These are phyloP conservation scores for Cheirogaleus major DNA, from an alignment of 2,797 vertebrate species.

Conservation along the genomic window DNA sequence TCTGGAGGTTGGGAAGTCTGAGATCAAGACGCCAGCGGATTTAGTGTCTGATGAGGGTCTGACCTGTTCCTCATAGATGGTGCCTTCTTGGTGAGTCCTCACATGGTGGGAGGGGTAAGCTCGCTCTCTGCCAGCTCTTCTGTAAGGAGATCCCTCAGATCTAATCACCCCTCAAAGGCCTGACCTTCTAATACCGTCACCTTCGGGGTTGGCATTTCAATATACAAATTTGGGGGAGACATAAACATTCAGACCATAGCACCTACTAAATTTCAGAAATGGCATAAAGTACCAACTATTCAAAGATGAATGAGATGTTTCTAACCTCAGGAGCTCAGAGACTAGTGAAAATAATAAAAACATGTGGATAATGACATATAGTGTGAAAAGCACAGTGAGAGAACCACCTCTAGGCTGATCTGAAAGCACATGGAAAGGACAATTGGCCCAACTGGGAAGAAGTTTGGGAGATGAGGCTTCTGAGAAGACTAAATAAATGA, in stretches of 20 bases:
- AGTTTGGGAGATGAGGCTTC: background rate
- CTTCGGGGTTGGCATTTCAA: background rate
- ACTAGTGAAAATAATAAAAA: background rate
- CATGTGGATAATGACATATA: background rate
- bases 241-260: background rate
- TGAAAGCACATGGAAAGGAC: background rate
- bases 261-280: background rate
- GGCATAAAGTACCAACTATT: background rate
- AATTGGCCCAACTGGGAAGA: background rate
- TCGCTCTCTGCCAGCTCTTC: background rate
- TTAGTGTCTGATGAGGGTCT: no score
- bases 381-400: background rate
- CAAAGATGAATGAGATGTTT: background rate
- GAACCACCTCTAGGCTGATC: background rate
- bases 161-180: background rate
- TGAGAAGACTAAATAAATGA: background rate
- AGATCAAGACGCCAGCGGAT: background rate
- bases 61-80: no score
- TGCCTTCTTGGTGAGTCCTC: background rate
- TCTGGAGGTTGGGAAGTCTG: background rate
- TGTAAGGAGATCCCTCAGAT: background rate
- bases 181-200: background rate
- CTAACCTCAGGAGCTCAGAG: background rate
- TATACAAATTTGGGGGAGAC: background rate
- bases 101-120: background rate